Conservation (phyloP, 37 sponge, comb jelly and placozoan species). For the Ephydatia muelleri region DNA sequence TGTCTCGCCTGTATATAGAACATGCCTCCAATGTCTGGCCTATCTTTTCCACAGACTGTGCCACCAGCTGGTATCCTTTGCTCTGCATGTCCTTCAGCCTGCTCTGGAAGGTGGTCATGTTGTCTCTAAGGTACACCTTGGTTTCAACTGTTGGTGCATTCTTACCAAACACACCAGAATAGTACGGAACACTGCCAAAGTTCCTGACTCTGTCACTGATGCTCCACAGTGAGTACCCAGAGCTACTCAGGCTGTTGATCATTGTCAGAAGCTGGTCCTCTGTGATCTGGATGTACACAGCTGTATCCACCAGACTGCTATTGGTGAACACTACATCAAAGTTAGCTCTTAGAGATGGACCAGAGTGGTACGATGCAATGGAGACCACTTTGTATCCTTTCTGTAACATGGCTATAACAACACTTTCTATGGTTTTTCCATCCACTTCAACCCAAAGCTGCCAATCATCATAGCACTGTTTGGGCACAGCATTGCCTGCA, state of each 20-base stretch:
- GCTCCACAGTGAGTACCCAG: conserved; percentile 14
- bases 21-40: conserved; percentile 1
- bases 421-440: not conserved
- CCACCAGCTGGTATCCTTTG: conserved; percentile 27
- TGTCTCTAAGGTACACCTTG: conserved; percentile 20
- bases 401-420: not conserved
- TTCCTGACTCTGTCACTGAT: conserved; percentile 26
- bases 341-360: conserved; percentile 5
- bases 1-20: conserved; percentile 39
- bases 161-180: conserved; percentile 30
- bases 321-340: conserved; percentile 51
- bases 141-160: conserved; percentile 18
- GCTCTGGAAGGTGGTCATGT: not conserved
- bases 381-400: conserved; percentile 37
- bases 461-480: not conserved
- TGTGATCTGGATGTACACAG: conserved; percentile 21
- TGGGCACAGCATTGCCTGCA: not conserved
- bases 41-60: conserved; percentile 34
- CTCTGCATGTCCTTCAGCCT: not conserved
- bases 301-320: conserved; percentile 16
- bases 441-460: not conserved
- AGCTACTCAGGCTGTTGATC: conserved; percentile 4
- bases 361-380: conserved; percentile 18
- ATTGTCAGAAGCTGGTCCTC: conserved; percentile 5
- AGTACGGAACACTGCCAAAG: not conserved